Evolutionary conservation across 1,140 invertebrate species (phyloP).

Genomic region (Drosophila azteca): DNA sequence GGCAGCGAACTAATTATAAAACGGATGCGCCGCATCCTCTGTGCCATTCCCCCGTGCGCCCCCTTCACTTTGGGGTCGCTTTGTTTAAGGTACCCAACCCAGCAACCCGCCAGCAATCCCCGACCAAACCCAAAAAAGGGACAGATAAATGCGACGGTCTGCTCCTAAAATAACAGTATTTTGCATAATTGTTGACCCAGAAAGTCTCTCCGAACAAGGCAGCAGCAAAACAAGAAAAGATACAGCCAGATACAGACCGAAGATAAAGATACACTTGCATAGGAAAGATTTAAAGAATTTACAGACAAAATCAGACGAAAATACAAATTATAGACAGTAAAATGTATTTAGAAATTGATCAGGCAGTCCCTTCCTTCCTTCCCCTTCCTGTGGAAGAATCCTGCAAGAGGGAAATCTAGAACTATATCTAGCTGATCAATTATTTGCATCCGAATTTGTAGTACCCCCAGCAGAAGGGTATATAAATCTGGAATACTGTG

Average conservation of each 20-base stretch:
- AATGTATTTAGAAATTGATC: too few relatives aligned
- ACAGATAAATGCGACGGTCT: constrained; percentile 78
- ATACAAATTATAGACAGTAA: too few relatives aligned
- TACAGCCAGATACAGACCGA: constrained; percentile 20
- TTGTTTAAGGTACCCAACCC: constrained; percentile 42
- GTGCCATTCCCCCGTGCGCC: neutral
- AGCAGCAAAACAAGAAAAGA: constrained; percentile 41
- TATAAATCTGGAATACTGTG: too few relatives aligned
- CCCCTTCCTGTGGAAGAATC: too few relatives aligned
- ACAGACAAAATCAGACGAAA: too few relatives aligned
- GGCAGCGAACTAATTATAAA: constrained; percentile 75
- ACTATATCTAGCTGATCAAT: too few relatives aligned
- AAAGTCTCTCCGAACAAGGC: constrained; percentile 63
- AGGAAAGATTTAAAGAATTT: too few relatives aligned
- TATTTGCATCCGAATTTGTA: too few relatives aligned
- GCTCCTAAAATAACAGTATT: constrained; percentile 77
- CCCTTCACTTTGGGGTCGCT: constrained; percentile 27
- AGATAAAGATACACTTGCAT: constrained; percentile 10
- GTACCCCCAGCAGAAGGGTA: too few relatives aligned
- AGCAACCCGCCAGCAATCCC: neutral
- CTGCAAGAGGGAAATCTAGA: too few relatives aligned
- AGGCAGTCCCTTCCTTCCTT: too few relatives aligned
- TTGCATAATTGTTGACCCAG: constrained; percentile 82
- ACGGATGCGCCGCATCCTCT: constrained; percentile 61
- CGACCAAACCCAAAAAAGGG: constrained; percentile 55